phyloP scores from a whole-genome alignment of 2,113 vertebrate species.

The Forbesichthys papilliferus region DNA sequence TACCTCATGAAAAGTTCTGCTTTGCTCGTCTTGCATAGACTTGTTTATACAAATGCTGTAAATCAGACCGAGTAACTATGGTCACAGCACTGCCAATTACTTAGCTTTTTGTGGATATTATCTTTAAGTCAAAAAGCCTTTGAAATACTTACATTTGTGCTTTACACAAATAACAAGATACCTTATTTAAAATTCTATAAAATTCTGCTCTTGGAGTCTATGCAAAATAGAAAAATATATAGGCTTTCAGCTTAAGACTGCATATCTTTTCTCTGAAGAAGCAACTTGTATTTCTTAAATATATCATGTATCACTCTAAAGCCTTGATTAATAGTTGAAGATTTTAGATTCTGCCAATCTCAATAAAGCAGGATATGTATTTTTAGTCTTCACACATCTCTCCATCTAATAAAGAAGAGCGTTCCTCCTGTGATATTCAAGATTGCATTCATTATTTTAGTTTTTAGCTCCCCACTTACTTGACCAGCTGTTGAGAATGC shows the following conservation, averaged over 20 bases:
- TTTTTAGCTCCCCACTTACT: conserved; percentile 51
- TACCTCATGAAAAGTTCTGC: not conserved
- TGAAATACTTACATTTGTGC: not conserved
- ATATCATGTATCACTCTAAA: not conserved
- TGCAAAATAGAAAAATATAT: conserved; percentile 47
- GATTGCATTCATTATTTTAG: conserved; percentile 30
- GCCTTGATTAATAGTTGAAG: not conserved
- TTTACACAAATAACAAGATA: conserved; percentile 18
- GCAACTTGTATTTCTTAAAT: conserved; percentile 9
- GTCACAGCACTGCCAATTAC: not conserved
- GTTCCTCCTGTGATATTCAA: too few species aligned
- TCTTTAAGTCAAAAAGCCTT: conserved; percentile 10
- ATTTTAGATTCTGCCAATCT: conserved; percentile 2
- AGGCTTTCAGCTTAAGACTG: conserved; percentile 41
- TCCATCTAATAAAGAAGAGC: too few species aligned
- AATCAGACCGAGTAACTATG: not conserved
- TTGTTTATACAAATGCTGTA: not conserved
- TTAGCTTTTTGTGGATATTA: not conserved
- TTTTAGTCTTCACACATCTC: conserved; percentile 6
- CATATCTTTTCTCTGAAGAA: conserved; percentile 15
- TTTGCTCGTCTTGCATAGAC: not conserved
- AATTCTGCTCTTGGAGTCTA: conserved; percentile 9
- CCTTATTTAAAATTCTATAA: conserved; percentile 16
- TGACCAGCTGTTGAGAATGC: conserved; percentile 27
- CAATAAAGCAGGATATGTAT: conserved; percentile 12